Percentiles rank a stretch among this genome's conserved stretches.
phyloP scores from a whole-genome alignment of 2,888 invertebrate species.

The Aporophyla nigra region DNA sequence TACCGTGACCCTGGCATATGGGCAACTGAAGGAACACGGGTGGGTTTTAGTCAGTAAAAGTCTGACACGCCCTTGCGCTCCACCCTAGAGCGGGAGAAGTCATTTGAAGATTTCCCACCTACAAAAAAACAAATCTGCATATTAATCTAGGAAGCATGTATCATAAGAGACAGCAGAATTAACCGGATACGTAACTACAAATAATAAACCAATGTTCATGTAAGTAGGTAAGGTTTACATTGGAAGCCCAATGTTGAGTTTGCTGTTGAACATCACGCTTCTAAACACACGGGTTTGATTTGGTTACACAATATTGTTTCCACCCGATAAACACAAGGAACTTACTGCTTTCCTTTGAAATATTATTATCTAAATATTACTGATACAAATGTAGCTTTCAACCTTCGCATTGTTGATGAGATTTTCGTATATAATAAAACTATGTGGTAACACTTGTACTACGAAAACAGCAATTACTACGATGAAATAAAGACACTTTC shows the following conservation, averaged over 20 bases:
- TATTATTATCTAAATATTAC: constrained; percentile 1
- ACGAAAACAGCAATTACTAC: too few species aligned
- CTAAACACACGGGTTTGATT: constrained; percentile 3
- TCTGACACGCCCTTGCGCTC: too few species aligned
- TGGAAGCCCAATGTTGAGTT: not conserved
- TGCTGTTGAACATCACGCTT: not conserved
- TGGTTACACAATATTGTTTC: constrained; percentile 12
- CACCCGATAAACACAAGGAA: constrained; percentile 3
- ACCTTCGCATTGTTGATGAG: not conserved
- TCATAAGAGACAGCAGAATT: not conserved
- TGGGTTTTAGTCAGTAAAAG: too few species aligned
- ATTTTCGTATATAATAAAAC: not conserved
- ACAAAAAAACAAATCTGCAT: too few species aligned
- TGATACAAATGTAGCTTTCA: not conserved
- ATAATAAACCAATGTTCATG: not conserved
- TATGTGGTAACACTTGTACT: too few species aligned
- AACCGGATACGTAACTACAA: not conserved
- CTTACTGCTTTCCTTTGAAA: not conserved
- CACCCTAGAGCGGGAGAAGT: too few species aligned
- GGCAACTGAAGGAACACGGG: too few species aligned
- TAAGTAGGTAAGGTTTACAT: not conserved
- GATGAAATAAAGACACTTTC: too few species aligned
- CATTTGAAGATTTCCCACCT: too few species aligned
- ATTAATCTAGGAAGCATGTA: too few species aligned
- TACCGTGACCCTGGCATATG: too few species aligned